Conservation (phyloP, 2,888 invertebrate species). For the Lithosia quadra region DNA sequence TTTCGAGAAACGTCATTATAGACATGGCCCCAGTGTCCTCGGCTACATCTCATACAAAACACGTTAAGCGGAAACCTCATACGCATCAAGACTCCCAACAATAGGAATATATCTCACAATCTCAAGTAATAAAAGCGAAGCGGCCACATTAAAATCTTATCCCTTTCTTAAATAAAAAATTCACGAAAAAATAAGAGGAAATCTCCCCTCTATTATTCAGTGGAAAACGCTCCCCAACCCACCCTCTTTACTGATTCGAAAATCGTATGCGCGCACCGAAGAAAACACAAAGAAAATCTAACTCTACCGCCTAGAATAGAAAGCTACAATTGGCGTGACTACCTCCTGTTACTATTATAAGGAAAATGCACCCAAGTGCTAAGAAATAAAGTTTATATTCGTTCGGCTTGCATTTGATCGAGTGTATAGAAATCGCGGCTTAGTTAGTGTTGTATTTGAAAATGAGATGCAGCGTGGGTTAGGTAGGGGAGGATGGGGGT, state of each 20-base stretch:
- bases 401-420: constrained; percentile 54
- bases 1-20: constrained; percentile 77
- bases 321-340: constrained; percentile 76
- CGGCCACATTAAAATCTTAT: constrained; percentile 87
- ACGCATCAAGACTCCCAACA: constrained; percentile 81
- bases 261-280: constrained; percentile 55
- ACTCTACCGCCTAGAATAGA: constrained; percentile 74
- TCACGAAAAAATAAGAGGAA: constrained; percentile 86
- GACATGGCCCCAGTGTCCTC: constrained; percentile 60
- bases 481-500: constrained; percentile 53
- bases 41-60: constrained; percentile 78
- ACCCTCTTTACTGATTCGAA: constrained; percentile 57
- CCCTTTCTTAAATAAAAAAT: constrained; percentile 87
- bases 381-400: constrained; percentile 70
- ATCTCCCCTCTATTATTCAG: constrained; percentile 84
- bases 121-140: constrained; percentile 83
- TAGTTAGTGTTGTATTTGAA: constrained; percentile 81
- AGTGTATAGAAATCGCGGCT: constrained; percentile 71
- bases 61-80: constrained; percentile 84
- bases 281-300: constrained; percentile 75
- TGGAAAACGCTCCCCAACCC: constrained; percentile 65
- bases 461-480: constrained; percentile 85
- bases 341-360: constrained; percentile 36
- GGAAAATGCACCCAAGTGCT: constrained; percentile 61
- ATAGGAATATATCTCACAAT: constrained; percentile 81